Evolutionary conservation across 1,140 invertebrate species (phyloP), one percentile per base, ranked within the genome.

Genomic region (Ladona fulva): DNA sequence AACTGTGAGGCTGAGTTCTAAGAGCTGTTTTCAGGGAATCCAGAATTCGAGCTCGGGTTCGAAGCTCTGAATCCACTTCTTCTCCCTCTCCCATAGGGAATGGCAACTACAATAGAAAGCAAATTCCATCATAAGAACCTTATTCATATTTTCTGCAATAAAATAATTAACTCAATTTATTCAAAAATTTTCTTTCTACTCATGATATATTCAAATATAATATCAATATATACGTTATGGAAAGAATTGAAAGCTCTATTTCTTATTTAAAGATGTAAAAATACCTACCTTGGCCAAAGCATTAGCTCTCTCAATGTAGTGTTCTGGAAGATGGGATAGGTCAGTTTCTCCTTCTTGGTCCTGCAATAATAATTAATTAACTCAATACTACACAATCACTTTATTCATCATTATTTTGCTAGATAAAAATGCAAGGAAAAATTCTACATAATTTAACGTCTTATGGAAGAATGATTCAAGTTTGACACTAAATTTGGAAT

Each of bases 11-110:
- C 79, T 97, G 94, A 12, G 97, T 98, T 79, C 96, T 87, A 14
- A 99, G 85, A 0, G 96, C 95, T 0, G 96, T 98, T 87, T 96
- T 97, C 25, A 99, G 83, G 0, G 94, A 95, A 81, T 98, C 96
- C 5, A 96, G 90, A 79, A 96, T 90, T 74, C 93, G 92, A 78
- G 90, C 92, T 83, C 91, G 89, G 77, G 85, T 87, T 86, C 80
- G 87, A 81, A 85, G 88, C n/a, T 66, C 52, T 16, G 52, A 66
- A 22, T 66, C 52, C n/a, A 66, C 52, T 22, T 66, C 52, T 82
- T 90, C 91, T 80, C 93, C 91, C 74, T 92, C 91, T 76, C 83
- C 83, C 77, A 82, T 81, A 11, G 79, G 87, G 82, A 88, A 89
- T 81, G 84, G 83, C 81, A 87, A 81, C 87, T 89, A 82, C n/a